These are phyloP conservation scores for Saccostrea echinata DNA, from an alignment of 1,140 invertebrate species.

Conservation along the genomic window DNA sequence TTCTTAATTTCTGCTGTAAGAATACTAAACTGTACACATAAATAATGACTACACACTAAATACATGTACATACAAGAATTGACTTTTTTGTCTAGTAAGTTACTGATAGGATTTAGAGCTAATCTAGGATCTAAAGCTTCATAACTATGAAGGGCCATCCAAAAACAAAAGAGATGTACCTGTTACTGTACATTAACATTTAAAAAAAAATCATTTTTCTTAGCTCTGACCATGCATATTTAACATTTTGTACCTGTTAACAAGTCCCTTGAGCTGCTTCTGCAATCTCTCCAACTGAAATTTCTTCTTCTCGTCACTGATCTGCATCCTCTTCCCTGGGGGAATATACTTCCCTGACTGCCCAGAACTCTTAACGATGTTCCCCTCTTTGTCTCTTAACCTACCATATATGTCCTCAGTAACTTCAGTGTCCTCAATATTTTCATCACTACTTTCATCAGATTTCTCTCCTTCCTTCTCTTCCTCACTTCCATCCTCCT, in stretches of 20 bases:
- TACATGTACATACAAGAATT: too few relatives aligned
- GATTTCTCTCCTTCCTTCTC: background rate
- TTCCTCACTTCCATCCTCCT: constrained; percentile 49
- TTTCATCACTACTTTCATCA: constrained; percentile 47
- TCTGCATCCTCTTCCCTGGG: constrained; percentile 86
- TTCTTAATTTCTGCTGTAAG: too few relatives aligned
- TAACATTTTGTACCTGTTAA: constrained; percentile 86
- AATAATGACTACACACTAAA: too few relatives aligned
- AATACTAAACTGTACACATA: too few relatives aligned
- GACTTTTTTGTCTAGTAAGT: too few relatives aligned
- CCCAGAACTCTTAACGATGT: constrained; percentile 83
- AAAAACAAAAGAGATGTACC: too few relatives aligned
- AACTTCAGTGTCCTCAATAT: constrained; percentile 71
- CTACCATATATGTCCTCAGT: constrained; percentile 98
- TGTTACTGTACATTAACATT: too few relatives aligned
- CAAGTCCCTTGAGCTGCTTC: constrained; percentile 90
- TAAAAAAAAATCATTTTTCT: too few relatives aligned
- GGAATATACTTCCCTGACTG: constrained; percentile 88
- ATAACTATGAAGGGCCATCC: too few relatives aligned
- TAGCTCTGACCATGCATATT: too few relatives aligned
- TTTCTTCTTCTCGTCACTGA: constrained; percentile 81
- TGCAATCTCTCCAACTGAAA: constrained; percentile 85
- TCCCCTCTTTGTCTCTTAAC: constrained; percentile 89
- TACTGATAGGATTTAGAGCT: too few relatives aligned
- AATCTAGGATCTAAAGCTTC: too few relatives aligned